Base-by-base conservation (phyloP, 2,797 vertebrate genomes). In the Myiothlypis coronata region DNA sequence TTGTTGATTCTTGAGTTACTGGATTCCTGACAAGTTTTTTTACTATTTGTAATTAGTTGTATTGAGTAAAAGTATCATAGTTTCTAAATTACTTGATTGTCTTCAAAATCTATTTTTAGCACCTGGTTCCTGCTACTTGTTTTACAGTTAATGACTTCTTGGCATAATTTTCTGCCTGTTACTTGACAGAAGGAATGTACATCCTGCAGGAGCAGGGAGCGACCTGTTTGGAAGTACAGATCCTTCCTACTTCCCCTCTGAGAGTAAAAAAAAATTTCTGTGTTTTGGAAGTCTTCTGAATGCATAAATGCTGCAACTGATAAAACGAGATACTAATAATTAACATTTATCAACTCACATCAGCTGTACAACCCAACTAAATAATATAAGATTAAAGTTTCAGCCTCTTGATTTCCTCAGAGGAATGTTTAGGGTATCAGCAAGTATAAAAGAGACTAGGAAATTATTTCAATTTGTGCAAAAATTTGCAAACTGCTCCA, bases 71-170 rank as follows among this genome's bases (percentile, higher is more conserved):
- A 65, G 57, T 89, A 72, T 80, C 24, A 50, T 55, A 55, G 23
- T 56, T 85, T 77, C 68, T 82, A 71, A 74, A 95, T 91, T 68
- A 52, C 44, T 94, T 88, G 74, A 91, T 83, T 92, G 94, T 94
- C 63, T 86, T 93, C 34, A 60, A 71, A 86, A 83, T 67, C 56
- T 94, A 53, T 83, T 95, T 87, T 89, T 92, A 93, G 75, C 55
- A 52, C 23, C 17, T 34, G 24, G 65, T 85, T 94, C 50, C 72
- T 88, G 76, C 79, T 87, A 65, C 59, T 95, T 83, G 37, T 94
- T 93, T 93, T 87, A 70, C 21, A 70, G 68, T 14, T 96, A 83
- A 92, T 87, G 83, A 89, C 22, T 95, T 88, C 49, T 80, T 96
- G 83, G 68, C 81, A 87, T 85, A 72, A 83, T 80, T 92, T 87